Conservation (phyloP, 2,797 vertebrate genomes). For the Epinephelus malabaricus region DNA sequence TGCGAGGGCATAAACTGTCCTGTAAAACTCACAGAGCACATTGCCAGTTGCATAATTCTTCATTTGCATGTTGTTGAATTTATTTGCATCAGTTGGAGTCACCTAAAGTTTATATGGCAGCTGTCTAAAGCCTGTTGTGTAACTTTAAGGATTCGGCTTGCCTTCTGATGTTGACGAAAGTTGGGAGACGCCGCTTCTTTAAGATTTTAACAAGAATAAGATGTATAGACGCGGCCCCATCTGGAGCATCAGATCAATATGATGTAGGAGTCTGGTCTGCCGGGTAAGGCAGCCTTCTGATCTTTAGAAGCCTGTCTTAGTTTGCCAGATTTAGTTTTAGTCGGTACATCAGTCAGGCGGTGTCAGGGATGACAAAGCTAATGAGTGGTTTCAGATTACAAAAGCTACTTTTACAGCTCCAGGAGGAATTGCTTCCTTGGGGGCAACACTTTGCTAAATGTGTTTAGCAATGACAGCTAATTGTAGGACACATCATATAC, state of each 20-base stretch:
- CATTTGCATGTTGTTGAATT: slow-evolving; percentile 16
- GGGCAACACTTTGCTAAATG: slow-evolving; percentile 13
- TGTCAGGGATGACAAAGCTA: slow-evolving; percentile 36
- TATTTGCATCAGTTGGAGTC: slow-evolving; percentile 20
- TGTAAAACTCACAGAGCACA: slow-evolving; percentile 1
- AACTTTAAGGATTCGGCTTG: neutral
- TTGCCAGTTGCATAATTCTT: neutral
- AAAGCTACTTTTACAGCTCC: slow-evolving; percentile 35
- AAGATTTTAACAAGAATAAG: slow-evolving; percentile 10
- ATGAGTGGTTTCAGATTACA: slow-evolving; percentile 42
- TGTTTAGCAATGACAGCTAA: slow-evolving; percentile 39
- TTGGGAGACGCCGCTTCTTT: neutral
- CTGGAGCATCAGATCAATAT: slow-evolving; percentile 44
- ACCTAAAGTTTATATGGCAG: too few species aligned
- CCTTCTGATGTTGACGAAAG: neutral
- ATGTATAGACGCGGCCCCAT: slow-evolving; percentile 17
- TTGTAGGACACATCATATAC: slow-evolving; percentile 38
- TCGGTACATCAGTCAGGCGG: slow-evolving; percentile 15
- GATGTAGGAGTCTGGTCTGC: slow-evolving; percentile 31
- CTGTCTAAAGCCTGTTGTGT: neutral
- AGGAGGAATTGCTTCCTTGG: neutral
- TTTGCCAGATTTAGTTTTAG: slow-evolving; percentile 30
- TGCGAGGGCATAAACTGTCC: slow-evolving; percentile 4
- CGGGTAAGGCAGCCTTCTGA: slow-evolving; percentile 29
- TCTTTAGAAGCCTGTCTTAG: slow-evolving; percentile 34